A percentile compares a stretch with the other conserved stretches of the same genome.
Evolutionary conservation across 2,888 invertebrate genomes (phyloP).

Genomic region (Lamellibrachia satsuma): DNA sequence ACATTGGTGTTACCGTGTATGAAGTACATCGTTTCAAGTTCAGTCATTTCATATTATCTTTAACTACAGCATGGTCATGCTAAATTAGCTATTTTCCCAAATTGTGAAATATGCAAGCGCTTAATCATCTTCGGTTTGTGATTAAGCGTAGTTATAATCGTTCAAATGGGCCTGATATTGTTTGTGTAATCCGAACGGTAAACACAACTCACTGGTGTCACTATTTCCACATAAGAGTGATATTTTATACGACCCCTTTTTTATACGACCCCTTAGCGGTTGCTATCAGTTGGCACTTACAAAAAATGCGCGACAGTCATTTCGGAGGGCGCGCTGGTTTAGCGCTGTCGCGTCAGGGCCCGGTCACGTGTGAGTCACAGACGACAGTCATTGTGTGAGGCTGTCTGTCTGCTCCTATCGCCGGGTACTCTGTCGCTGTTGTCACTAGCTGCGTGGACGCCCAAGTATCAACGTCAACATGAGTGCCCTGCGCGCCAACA

Average conservation of each 20-base stretch:
- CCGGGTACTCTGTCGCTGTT: neutral
- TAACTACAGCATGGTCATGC: neutral
- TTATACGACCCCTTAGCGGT: neutral
- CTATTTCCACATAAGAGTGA: neutral
- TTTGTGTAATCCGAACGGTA: neutral
- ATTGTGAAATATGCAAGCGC: neutral
- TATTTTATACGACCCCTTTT: neutral
- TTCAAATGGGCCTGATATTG: too few species aligned
- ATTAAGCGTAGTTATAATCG: too few species aligned
- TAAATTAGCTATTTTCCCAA: neutral
- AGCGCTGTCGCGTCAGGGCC: neutral
- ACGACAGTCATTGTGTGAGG: neutral
- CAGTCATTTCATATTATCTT: neutral
- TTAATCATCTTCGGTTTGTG: neutral
- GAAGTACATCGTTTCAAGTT: neutral
- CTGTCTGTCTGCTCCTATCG: neutral
- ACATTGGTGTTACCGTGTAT: neutral
- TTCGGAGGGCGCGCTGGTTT: neutral
- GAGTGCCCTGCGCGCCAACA: conserved; percentile 36
- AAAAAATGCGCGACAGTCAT: conserved; percentile 7
- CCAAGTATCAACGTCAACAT: conserved; percentile 17
- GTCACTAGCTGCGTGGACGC: neutral
- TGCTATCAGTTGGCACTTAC: neutral
- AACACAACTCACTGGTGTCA: neutral
- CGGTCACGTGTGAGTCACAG: neutral